Conservation (phyloP, 2,888 invertebrate genomes). For the Drosophila emarginata region DNA sequence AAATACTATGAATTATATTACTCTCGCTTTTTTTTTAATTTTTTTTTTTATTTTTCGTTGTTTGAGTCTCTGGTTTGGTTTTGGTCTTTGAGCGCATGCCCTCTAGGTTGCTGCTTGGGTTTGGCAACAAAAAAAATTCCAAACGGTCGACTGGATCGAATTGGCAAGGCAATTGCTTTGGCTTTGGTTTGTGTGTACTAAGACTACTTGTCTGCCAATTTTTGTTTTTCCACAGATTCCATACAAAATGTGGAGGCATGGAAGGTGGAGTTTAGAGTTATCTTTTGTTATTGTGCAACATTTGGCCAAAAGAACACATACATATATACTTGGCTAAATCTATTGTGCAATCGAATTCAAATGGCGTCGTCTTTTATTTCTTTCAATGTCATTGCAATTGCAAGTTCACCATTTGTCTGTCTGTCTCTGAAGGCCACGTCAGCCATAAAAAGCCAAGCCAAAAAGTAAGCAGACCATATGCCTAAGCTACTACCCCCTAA, state of each 20-base stretch:
- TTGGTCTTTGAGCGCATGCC: slow-evolving; percentile 21
- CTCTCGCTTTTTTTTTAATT: slow-evolving; percentile 22
- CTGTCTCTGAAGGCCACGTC: slow-evolving; percentile 61
- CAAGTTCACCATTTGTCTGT: slow-evolving; percentile 44
- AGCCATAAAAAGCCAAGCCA: slow-evolving; percentile 30
- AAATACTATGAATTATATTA: not conserved
- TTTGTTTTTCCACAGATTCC: not conserved
- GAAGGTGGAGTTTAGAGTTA: not conserved
- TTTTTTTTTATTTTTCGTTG: no score
- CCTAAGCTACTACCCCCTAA: slow-evolving; percentile 16
- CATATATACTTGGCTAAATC: slow-evolving; percentile 14
- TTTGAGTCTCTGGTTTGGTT: slow-evolving; percentile 12
- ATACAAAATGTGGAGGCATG: not conserved
- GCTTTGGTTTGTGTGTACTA: not conserved
- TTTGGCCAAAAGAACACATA: slow-evolving; percentile 4
- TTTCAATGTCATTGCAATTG: slow-evolving; percentile 73
- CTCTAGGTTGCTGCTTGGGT: slow-evolving; percentile 28
- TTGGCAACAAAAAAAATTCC: not conserved
- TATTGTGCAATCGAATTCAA: slow-evolving; percentile 54
- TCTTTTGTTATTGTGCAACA: not conserved
- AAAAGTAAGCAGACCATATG: slow-evolving; percentile 55
- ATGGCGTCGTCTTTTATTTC: slow-evolving; percentile 47
- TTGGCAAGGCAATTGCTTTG: not conserved
- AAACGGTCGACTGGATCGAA: slow-evolving; percentile 6
- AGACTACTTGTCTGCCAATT: not conserved